These are phyloP conservation scores for Alosa sapidissima DNA, from an alignment of 2,797 vertebrate species.

Conservation along the genomic window DNA sequence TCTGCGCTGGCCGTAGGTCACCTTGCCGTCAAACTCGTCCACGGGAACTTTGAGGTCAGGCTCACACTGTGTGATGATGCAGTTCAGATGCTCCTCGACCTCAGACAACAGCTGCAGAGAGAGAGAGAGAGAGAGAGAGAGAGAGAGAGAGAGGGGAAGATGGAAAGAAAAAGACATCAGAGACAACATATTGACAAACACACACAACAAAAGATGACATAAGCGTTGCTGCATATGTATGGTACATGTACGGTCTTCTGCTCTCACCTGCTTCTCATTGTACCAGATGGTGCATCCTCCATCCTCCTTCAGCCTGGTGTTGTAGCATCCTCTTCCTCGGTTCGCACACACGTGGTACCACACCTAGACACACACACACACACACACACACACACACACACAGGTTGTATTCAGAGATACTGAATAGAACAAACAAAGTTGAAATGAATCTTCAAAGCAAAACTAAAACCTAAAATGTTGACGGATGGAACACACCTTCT, in stretches of 20 bases:
- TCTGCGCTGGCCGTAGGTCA: conserved; percentile 89
- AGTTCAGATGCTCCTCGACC: conserved; percentile 95
- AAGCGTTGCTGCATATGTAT: no score
- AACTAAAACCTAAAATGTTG: no score
- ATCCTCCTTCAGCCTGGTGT: conserved; percentile 92
- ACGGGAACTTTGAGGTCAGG: conserved; percentile 92
- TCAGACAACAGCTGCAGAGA: conserved; percentile 86
- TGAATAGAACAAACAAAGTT: neutral
- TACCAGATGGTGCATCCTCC: conserved; percentile 99
- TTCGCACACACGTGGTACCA: conserved; percentile 97
- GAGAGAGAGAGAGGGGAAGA: neutral
- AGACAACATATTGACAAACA: no score
- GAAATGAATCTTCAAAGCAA: no score
- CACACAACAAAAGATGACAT: no score
- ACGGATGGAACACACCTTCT: conserved; percentile 80
- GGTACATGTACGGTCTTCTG: neutral
- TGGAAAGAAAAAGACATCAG: no score
- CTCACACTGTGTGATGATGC: conserved; percentile 95
- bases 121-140: neutral
- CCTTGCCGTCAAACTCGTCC: conserved; percentile 98
- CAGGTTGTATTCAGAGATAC: neutral
- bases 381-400: conserved; percentile 19
- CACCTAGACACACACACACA: conserved; percentile 73
- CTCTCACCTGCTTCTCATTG: conserved; percentile 93
- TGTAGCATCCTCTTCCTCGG: conserved; percentile 92